These are phyloP conservation scores for Myotis lucifugus DNA, from an alignment of 2,113 vertebrate species.

Conservation along the genomic window DNA sequence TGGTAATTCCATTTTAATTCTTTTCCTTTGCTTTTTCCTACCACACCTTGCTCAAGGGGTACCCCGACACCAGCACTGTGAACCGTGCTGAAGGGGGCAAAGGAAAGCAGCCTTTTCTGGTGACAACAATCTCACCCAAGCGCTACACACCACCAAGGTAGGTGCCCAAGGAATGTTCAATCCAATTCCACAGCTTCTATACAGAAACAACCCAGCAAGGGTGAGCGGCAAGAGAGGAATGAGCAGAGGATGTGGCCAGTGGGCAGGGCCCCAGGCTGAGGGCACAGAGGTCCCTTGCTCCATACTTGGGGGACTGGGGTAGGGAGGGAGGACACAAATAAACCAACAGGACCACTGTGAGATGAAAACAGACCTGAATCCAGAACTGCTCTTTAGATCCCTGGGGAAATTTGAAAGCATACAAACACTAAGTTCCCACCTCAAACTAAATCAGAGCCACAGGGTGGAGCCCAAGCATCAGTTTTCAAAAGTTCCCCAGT, in stretches of 20 bases:
- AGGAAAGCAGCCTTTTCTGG: not conserved
- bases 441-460: not conserved
- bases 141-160: not conserved
- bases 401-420: not conserved
- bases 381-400: not conserved
- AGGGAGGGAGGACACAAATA: not conserved
- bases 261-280: not conserved
- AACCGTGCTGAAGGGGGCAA: not conserved
- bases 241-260: not conserved
- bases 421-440: not conserved
- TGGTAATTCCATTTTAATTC: not conserved
- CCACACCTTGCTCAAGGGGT: not conserved
- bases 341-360: not conserved
- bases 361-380: not conserved
- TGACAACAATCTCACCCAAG: not conserved
- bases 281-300: not conserved
- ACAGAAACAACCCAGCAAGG: not conserved
- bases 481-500: not conserved
- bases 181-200: not conserved
- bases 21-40: not conserved
- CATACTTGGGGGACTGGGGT: not conserved
- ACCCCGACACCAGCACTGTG: not conserved
- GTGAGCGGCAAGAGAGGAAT: not conserved
- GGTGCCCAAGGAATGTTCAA: not conserved
- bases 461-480: not conserved